Evolutionary conservation across 2,113 vertebrate genomes (phyloP).

Genomic region (Panthera uncia): DNA sequence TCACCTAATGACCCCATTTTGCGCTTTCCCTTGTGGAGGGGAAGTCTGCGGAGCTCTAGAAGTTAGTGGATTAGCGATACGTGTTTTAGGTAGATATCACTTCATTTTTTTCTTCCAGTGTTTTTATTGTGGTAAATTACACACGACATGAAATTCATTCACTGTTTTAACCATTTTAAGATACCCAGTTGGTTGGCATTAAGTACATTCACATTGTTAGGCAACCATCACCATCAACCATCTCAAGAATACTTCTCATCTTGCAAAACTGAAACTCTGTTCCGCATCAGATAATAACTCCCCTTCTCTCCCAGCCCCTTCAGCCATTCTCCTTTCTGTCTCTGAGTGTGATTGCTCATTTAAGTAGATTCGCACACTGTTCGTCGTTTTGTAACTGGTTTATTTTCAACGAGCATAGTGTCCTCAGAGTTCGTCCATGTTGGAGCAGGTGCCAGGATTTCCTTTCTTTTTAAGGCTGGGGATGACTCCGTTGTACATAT

Average conservation of each 20-base stretch:
- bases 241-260: not conserved
- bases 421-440: not conserved
- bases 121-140: not conserved
- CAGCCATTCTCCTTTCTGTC: not conserved
- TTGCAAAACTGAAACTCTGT: not conserved
- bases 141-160: not conserved
- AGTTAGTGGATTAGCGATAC: too few relatives aligned
- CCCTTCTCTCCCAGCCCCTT: not conserved
- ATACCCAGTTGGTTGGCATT: too few relatives aligned
- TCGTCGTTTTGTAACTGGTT: not conserved
- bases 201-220: not conserved
- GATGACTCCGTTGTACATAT: fast-evolving
- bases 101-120: not conserved
- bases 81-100: not conserved
- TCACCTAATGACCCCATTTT: not conserved
- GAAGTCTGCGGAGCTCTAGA: not conserved
- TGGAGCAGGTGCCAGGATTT: not conserved
- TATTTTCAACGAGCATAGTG: not conserved
- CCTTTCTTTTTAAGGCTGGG: not conserved
- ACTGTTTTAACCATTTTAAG: not conserved
- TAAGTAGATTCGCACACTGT: not conserved
- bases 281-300: not conserved
- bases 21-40: not conserved
- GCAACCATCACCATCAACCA: too few relatives aligned
- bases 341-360: not conserved